Percentiles rank a stretch among this genome's conserved stretches.
Evolutionary conservation across 2,888 invertebrate species (phyloP).

Genomic region (Cerastis rubricosa): DNA sequence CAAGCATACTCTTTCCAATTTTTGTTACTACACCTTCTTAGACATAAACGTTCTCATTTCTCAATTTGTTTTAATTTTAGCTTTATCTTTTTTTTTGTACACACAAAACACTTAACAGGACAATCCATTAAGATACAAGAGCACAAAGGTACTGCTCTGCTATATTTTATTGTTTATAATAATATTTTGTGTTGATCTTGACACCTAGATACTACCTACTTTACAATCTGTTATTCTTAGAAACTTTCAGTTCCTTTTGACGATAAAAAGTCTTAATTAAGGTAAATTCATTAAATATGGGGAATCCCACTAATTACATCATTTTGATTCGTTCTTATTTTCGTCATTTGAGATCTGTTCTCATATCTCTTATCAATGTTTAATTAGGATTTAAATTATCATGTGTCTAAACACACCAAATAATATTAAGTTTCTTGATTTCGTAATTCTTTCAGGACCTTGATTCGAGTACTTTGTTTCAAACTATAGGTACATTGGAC

Average conservation of each 20-base stretch:
- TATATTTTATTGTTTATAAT: background rate
- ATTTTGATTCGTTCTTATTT: constrained; percentile 24
- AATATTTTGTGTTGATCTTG: constrained; percentile 16
- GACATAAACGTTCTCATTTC: too few relatives aligned
- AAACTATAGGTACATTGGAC: background rate
- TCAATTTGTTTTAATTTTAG: too few relatives aligned
- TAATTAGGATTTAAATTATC: constrained; percentile 2
- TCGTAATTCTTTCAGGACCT: background rate
- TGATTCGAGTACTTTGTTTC: background rate
- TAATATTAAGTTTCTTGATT: background rate
- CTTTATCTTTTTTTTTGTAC: too few relatives aligned
- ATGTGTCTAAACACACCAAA: constrained; percentile 13
- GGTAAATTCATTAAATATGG: constrained; percentile 8
- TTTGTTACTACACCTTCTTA: too few relatives aligned
- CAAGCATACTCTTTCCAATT: too few relatives aligned
- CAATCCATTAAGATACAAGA: too few relatives aligned
- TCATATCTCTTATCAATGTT: constrained; percentile 9
- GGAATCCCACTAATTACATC: constrained; percentile 19
- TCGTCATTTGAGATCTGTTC: background rate
- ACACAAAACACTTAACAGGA: too few relatives aligned
- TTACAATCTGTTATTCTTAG: background rate
- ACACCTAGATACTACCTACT: constrained; percentile 12
- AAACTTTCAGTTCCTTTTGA: background rate
- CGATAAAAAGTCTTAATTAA: background rate
- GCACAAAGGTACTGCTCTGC: too few relatives aligned